A percentile compares a stretch with the other conserved stretches of the same genome.
Conservation (phyloP, 2,888 invertebrate species). For the Ephialtes manifestator region DNA sequence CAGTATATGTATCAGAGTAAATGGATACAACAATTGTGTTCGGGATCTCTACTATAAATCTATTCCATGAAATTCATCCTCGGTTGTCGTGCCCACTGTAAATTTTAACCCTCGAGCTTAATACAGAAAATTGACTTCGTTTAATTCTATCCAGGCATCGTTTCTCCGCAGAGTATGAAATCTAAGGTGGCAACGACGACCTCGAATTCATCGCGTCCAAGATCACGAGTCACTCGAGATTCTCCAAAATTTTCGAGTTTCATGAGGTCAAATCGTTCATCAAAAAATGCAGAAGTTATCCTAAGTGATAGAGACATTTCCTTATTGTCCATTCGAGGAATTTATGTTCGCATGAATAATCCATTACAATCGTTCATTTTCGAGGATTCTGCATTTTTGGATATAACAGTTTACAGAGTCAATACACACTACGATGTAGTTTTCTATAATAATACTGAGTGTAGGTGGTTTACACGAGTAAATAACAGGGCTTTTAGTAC, state of each 20-base stretch:
- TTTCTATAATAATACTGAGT: conserved; percentile 21
- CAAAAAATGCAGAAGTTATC: conserved; percentile 64
- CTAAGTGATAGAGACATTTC: conserved; percentile 30
- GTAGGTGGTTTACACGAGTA: conserved; percentile 39
- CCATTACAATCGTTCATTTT: conserved; percentile 1
- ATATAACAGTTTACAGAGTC: conserved; percentile 42
- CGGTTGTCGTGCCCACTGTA: background rate
- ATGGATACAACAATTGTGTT: conserved; percentile 63
- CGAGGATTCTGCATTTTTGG: conserved; percentile 63
- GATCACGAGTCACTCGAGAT: conserved; percentile 9
- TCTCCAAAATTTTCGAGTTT: conserved; percentile 33
- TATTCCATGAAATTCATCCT: conserved; percentile 18
- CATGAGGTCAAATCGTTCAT: conserved; percentile 40
- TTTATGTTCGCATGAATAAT: conserved; percentile 35
- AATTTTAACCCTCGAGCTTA: conserved; percentile 37
- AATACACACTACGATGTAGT: conserved; percentile 2
- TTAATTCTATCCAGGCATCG: conserved; percentile 51
- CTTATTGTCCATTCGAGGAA: conserved; percentile 62
- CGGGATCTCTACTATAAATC: conserved; percentile 15
- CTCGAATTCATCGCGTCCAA: conserved; percentile 2
- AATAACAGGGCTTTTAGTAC: conserved; percentile 39
- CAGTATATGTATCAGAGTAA: conserved; percentile 52
- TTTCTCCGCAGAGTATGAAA: conserved; percentile 42
- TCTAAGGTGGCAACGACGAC: conserved; percentile 14
- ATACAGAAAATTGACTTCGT: conserved; percentile 65